Base-by-base conservation (phyloP, 2,888 invertebrate species). In the Xanthorhoe designata region DNA sequence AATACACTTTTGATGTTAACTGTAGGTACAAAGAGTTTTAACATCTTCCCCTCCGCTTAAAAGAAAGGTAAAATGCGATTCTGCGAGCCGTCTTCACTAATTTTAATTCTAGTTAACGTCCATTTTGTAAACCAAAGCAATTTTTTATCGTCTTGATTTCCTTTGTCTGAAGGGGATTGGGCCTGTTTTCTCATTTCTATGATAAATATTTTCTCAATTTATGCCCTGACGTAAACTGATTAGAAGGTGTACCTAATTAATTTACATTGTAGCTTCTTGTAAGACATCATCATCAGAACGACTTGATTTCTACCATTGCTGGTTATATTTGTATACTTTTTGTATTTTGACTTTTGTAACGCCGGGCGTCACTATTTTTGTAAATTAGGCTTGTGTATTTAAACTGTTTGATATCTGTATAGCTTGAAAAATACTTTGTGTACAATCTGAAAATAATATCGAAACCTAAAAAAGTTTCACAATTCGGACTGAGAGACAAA, bases 201-300 rank as follows among this genome's bases (percentile, higher is more conserved):
- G 72, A 79, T 80, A 81, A 79, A 83, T 80, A 81, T 81, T 82
- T 78, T 80, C 78, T 76, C 77, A 80, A 83, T 82, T 80, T 78
- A 68, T 73, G 69, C 75, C 71, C 55, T 71, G 69, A 74, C 76
- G 72, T 76, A 74, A 79, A 78, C 68, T 75, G 80, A 82, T 82
- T 81, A 79, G 38, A 38, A 38, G 38, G 66, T 62, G 8, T 42
- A n/a, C n/a, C n/a, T n/a, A 71, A 73, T 76, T 78, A 71, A 75
- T 78, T 78, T 79, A 61, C 15, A 15, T 45, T 45, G 8, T n/a
- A 45, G 7, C 35, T 10, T 35, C 10, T n/a, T 8, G n/a, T n/a
- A 45, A 3, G 13, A 17, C 15, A 47, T 47, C 17, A 47, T 17
- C 47, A 47, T 47, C 47, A 13, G 4, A 32, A 7, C 32, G 32